phyloP scores from a whole-genome alignment of 2,797 vertebrate species.

The Anguilla pacifica region DNA sequence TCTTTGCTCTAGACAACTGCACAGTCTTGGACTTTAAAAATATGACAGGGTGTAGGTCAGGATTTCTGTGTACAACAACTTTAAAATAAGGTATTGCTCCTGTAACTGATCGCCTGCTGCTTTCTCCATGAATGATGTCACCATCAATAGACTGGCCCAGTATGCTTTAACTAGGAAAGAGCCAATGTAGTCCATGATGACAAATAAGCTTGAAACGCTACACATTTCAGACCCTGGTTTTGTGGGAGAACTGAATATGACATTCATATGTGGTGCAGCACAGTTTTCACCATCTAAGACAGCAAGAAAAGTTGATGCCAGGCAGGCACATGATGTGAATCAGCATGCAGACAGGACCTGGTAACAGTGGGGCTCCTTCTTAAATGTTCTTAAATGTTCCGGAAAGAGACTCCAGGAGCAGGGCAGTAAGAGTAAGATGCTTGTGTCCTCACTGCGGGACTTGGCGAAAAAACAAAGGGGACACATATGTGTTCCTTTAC shows the following conservation, averaged over 20 bases:
- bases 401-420: not conserved
- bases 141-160: no score
- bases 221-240: not conserved
- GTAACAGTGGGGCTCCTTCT: not conserved
- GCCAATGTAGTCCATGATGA: not conserved
- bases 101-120: no score
- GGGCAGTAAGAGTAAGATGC: not conserved
- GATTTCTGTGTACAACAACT: no score
- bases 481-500: slow-evolving; percentile 65
- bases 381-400: not conserved
- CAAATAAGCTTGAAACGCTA: not conserved
- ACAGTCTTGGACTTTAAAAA: no score
- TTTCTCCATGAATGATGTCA: no score
- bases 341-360: not conserved
- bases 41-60: no score
- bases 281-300: not conserved
- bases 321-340: not conserved
- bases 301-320: not conserved
- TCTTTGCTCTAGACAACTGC: no score
- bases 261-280: not conserved
- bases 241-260: not conserved
- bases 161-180: not conserved
- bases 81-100: no score
- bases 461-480: slow-evolving; percentile 47
- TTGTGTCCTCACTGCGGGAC: slow-evolving; percentile 5